A percentile compares a stretch with the other conserved stretches of the same genome.
phyloP scores from a whole-genome alignment of 2,113 vertebrate species.

The Muntiacus reevesi region DNA sequence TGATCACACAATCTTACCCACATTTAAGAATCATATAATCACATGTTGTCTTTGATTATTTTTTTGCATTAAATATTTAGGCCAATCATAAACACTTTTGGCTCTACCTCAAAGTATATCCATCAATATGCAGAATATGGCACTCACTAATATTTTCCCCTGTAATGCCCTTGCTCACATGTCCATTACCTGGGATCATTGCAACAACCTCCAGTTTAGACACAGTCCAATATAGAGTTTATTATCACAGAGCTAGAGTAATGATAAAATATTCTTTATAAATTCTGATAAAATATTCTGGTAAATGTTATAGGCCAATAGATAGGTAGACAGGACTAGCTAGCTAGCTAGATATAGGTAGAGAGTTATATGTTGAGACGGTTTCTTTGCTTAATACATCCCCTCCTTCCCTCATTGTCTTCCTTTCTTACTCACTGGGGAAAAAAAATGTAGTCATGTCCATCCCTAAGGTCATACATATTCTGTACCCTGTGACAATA shows the following conservation, averaged over 20 bases:
- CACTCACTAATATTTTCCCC: neutral
- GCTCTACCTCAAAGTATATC: neutral
- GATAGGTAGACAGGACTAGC: neutral
- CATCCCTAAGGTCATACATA: neutral
- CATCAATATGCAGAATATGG: neutral
- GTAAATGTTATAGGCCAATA: neutral
- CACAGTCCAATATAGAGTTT: neutral
- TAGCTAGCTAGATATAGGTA: neutral
- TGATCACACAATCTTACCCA: neutral
- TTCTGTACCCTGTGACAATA: neutral
- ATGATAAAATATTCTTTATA: neutral
- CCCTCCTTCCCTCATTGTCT: neutral
- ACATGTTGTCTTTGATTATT: neutral
- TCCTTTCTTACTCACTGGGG: neutral
- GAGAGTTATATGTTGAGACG: neutral
- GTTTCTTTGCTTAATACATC: neutral
- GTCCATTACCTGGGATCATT: neutral
- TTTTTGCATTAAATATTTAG: neutral
- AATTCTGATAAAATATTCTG: neutral
- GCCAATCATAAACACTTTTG: neutral
- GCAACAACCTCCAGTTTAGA: neutral
- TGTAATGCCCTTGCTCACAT: neutral
- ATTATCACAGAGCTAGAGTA: neutral
- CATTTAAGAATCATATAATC: neutral
- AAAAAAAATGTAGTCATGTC: neutral